Evolutionary conservation across 92 coral and sea anemone genomes (phyloP), one percentile per base, ranked within the genome.

Genomic region (Nematostella vectensis): DNA sequence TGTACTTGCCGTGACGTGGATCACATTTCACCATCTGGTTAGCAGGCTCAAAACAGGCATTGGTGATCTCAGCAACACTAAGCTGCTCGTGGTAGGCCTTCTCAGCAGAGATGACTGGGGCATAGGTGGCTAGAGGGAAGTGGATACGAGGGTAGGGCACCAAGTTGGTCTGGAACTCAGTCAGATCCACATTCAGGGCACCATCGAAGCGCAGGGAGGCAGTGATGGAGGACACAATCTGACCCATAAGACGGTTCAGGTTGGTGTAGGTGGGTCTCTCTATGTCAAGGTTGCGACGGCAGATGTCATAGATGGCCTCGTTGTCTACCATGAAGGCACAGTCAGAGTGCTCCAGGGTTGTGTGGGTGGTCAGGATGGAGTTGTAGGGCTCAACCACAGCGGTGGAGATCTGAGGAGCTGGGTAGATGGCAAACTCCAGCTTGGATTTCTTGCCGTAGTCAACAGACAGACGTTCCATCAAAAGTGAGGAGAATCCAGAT

Each of bases 401-500:
- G 0, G 88, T 82, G 18, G 96, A 79, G 58, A 87, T 77, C 67
- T 87, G 96, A 45, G 96, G 96, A 1, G 96, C 96, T 23, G 96
- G 96, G 72, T 87, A 87, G 42, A 82, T 69, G 2, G 96, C 61
- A 43, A 87, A 87, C 61, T 87, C 96, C 36, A 87, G 67, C 73
- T 87, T 87, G 44, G 96, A 87, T 27, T 88, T 88, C 81, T 88
- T 88, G 72, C 89, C 89, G 68, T 74, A 80, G n/a, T n/a, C n/a
- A n/a, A n/a, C n/a, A n/a, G n/a, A n/a, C n/a, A n/a, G n/a, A n/a
- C n/a, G n/a, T n/a, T n/a, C n/a, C n/a, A n/a, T n/a, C n/a, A n/a
- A n/a, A n/a, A n/a, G n/a, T n/a, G n/a, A n/a, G n/a, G n/a, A n/a
- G n/a, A n/a, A n/a, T n/a, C n/a, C n/a, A n/a, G n/a, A n/a, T n/a